Conservation (phyloP, 1,140 invertebrate species). For the Atta cephalotes region DNA sequence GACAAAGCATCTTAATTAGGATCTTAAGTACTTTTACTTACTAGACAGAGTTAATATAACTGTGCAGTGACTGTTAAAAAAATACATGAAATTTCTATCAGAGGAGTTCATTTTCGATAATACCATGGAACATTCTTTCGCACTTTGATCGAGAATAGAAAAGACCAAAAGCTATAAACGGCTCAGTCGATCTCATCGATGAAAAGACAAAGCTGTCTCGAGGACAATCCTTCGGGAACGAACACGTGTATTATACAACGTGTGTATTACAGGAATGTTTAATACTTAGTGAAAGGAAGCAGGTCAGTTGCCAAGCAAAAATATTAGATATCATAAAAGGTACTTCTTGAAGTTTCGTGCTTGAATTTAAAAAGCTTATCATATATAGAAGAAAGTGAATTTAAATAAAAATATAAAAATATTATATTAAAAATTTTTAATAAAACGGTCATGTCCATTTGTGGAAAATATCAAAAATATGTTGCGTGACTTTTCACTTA, state of each 20-base stretch:
- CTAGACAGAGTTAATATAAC: too few relatives aligned
- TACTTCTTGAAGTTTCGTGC: background rate
- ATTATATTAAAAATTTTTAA: conserved; percentile 30
- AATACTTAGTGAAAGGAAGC: conserved; percentile 7
- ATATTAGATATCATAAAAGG: background rate
- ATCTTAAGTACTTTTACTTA: too few relatives aligned
- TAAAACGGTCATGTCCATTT: background rate
- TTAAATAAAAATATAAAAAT: conserved; percentile 7
- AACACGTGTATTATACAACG: background rate
- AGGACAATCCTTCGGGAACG: conserved; percentile 33
- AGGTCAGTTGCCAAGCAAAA: background rate
- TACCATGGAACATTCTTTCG: conserved; percentile 55
- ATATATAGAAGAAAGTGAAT: background rate
- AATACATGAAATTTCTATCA: too few relatives aligned
- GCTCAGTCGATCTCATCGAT: background rate
- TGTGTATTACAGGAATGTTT: conserved; percentile 37
- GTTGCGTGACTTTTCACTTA: conserved; percentile 11
- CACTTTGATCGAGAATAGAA: conserved; percentile 44
- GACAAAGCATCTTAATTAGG: too few relatives aligned
- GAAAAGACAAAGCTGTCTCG: background rate
- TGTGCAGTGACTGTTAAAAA: too few relatives aligned
- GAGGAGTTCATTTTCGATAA: conserved; percentile 37
- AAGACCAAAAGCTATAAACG: conserved; percentile 26
- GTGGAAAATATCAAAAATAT: background rate
- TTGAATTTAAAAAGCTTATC: conserved; percentile 5